Conservation (phyloP, 2,888 invertebrate species). For the Ophioninae sp. region DNA sequence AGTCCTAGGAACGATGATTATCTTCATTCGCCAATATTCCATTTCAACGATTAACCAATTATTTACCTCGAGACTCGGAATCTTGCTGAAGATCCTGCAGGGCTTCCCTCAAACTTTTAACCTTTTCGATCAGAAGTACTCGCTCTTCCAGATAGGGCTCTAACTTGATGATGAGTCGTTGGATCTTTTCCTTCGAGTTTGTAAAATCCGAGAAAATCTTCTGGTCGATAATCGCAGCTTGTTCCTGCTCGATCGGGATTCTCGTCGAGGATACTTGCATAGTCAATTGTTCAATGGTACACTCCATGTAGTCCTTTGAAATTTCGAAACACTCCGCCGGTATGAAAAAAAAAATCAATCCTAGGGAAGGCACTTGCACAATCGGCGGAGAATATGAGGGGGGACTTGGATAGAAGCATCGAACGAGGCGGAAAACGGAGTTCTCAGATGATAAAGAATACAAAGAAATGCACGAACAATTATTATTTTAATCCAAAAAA, state of each 20-base stretch:
- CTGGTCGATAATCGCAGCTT: conserved; percentile 54
- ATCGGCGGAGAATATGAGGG: neutral
- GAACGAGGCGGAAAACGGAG: neutral
- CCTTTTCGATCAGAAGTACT: conserved; percentile 56
- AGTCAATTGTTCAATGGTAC: conserved; percentile 59
- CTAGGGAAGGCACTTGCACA: neutral
- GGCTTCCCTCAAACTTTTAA: conserved; percentile 57
- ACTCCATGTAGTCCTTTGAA: conserved; percentile 53
- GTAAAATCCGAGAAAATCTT: conserved; percentile 57
- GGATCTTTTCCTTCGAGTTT: conserved; percentile 61
- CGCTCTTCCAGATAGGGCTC: conserved; percentile 67
- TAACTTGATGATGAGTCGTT: conserved; percentile 65
- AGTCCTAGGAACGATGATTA: neutral
- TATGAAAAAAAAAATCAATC: conserved; percentile 36
- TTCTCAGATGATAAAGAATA: neutral
- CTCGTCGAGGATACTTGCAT: conserved; percentile 54
- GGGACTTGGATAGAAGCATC: neutral
- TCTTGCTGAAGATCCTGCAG: conserved; percentile 59
- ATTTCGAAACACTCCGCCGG: conserved; percentile 53
- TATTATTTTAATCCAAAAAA: neutral
- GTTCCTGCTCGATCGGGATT: conserved; percentile 29
- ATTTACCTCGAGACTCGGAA: conserved; percentile 64
- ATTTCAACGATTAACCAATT: neutral
- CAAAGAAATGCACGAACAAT: neutral
- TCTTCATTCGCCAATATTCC: neutral